Percentiles rank a stretch among this genome's conserved stretches.
These are phyloP conservation scores for Allenopithecus nigroviridis DNA, from an alignment of 2,797 vertebrate genomes.

Conservation along the genomic window DNA sequence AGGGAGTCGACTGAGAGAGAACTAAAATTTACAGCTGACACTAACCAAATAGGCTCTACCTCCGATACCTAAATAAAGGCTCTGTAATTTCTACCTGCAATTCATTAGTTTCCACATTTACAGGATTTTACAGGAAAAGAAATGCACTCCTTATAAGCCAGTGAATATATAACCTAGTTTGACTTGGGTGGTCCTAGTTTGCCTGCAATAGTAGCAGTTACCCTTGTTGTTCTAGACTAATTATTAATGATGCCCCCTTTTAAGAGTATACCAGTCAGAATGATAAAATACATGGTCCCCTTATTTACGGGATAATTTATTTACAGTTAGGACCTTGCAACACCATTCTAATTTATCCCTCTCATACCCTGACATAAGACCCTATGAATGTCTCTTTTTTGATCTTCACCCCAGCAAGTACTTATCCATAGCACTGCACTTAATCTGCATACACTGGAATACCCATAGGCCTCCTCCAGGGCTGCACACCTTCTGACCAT, in stretches of 20 bases:
- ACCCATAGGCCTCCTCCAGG: not conserved
- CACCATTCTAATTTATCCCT: not conserved
- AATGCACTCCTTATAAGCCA: not conserved
- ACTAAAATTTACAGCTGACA: constrained; percentile 12
- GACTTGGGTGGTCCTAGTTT: not conserved
- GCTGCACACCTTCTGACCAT: not conserved
- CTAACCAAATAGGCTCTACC: not conserved
- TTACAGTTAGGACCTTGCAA: not conserved
- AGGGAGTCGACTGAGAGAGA: not conserved
- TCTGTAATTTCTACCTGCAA: not conserved
- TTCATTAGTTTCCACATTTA: not conserved
- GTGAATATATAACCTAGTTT: not conserved
- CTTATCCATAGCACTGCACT: not conserved
- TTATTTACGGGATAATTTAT: not conserved
- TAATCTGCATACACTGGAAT: not conserved
- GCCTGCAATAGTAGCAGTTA: not conserved
- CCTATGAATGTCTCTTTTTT: not conserved
- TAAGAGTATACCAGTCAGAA: not conserved
- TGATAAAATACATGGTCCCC: not conserved
- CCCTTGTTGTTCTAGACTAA: not conserved
- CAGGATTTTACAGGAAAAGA: not conserved
- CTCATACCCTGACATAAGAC: too few species aligned
- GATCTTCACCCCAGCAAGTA: too few species aligned
- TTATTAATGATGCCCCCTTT: not conserved
- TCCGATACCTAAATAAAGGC: not conserved